phyloP scores from a whole-genome alignment of 2,113 vertebrate genomes.

The Andinoacara biseriatus region DNA sequence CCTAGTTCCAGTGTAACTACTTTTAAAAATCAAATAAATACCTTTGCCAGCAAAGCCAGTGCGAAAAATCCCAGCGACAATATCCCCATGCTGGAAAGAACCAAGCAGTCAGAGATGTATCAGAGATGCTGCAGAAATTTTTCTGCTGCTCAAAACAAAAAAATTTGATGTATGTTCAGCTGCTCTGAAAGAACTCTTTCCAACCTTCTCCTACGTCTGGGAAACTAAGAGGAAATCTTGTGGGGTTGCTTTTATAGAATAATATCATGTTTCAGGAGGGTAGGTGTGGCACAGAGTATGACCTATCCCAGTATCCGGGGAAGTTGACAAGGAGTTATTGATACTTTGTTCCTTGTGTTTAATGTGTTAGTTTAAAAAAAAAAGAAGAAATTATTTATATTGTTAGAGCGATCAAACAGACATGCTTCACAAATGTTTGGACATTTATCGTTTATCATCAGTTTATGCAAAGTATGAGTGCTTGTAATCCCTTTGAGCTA shows the following conservation, averaged over 20 bases:
- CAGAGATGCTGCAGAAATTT: not conserved
- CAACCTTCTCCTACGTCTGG: not conserved
- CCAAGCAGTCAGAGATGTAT: not conserved
- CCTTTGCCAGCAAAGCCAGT: slow-evolving; percentile 54
- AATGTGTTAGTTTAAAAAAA: not conserved
- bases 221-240: not conserved
- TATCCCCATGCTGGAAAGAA: slow-evolving; percentile 44
- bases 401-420: not conserved
- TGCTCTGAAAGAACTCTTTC: not conserved
- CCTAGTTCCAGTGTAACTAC: not conserved
- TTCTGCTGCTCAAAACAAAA: not conserved
- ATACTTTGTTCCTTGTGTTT: not conserved
- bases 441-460: not conserved
- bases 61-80: slow-evolving; percentile 18
- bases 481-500: not conserved
- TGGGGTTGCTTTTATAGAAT: slow-evolving; percentile 40
- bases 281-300: not conserved
- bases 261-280: not conserved
- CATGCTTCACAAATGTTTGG: not conserved
- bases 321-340: not conserved
- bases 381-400: not conserved
- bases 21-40: not conserved
- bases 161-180: not conserved
- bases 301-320: slow-evolving; percentile 13
- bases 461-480: not conserved